Evolutionary conservation across 1,140 invertebrate genomes (phyloP), one percentile per base, ranked within the genome.

Genomic region (Papilio helenus): DNA sequence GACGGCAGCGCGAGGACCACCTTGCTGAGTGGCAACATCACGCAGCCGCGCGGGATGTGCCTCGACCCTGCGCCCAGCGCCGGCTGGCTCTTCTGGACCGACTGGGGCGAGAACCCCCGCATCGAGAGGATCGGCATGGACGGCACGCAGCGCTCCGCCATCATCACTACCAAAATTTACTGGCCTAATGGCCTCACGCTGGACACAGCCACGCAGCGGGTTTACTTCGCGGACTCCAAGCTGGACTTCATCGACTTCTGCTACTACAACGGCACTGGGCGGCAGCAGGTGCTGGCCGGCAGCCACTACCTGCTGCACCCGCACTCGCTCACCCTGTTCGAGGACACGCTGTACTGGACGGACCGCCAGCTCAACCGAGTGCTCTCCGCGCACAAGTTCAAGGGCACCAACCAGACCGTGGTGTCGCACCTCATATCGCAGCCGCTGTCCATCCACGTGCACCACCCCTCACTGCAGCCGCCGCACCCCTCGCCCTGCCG

Each of bases 221-320:
- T 99, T 0, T 99, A 99, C 90, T 99, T 99, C 92, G 99, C 99
- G 9, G 99, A 99, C 93, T 99, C 98, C 0, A 99, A 99, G 89
- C 92, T 99, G 16, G 99, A 99, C 89, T 99, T 99, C 84, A 99
- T 99, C 72, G 99, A 99, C 90, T 99, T 99, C 88, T 99, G 99
- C 88, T 97, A 99, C 85, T 99, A 99, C 93, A 98, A 99, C 88
- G 99, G 99, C 20, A 97, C 96, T 0, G 97, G 97, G 7, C 95
- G 99, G 42, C 97, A 98, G 79, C 98, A 99, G 95, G 98, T 98
- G 0, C 90, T 99, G 34, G 97, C 98, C 9, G 97, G 97, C 20
- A 98, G 97, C 80, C 97, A 99, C 90, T 99, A 99, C 87, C 93
- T 99, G 0, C 93, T 99, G 0, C 99, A 99, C 95, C 99, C 99